Conservation (phyloP, 1,140 invertebrate species). For the Oedothorax gibbosus region DNA sequence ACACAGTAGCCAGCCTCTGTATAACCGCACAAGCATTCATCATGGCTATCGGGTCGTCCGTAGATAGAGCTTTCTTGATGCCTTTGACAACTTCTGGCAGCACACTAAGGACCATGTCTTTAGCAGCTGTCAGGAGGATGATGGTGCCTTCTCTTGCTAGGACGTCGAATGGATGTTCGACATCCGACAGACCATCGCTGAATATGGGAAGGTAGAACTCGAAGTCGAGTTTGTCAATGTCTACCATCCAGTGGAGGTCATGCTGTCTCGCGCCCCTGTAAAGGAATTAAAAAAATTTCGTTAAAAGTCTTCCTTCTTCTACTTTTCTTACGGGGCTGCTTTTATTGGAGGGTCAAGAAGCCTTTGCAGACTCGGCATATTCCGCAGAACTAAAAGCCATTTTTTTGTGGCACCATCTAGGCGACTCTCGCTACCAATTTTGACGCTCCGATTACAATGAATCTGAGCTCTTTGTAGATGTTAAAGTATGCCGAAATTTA, state of each 20-base stretch:
- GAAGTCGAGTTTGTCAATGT: constrained; percentile 28
- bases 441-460: too few relatives aligned
- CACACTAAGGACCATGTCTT: constrained; percentile 12
- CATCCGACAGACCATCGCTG: constrained; percentile 16
- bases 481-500: too few relatives aligned
- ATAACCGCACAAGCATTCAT: constrained; percentile 47
- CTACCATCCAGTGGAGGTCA: constrained; percentile 45
- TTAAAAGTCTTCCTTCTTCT: not conserved
- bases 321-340: too few relatives aligned
- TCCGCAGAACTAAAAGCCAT: not conserved
- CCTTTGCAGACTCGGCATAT: too few relatives aligned
- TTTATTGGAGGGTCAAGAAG: not conserved
- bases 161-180: constrained; percentile 27
- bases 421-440: not conserved
- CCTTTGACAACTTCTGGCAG: constrained; percentile 2
- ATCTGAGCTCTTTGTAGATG: too few relatives aligned
- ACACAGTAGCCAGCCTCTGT: constrained; percentile 15
- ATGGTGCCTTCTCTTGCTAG: constrained; percentile 38
- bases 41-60: constrained; percentile 14
- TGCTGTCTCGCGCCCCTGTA: not conserved
- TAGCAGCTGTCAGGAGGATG: constrained; percentile 1
- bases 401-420: too few relatives aligned
- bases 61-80: constrained; percentile 43
- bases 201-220: constrained; percentile 50
- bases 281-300: not conserved